A percentile compares a stretch with the other conserved stretches of the same genome.
phyloP scores from a whole-genome alignment of 2,888 invertebrate species.

The Pristionchus mayeri region DNA sequence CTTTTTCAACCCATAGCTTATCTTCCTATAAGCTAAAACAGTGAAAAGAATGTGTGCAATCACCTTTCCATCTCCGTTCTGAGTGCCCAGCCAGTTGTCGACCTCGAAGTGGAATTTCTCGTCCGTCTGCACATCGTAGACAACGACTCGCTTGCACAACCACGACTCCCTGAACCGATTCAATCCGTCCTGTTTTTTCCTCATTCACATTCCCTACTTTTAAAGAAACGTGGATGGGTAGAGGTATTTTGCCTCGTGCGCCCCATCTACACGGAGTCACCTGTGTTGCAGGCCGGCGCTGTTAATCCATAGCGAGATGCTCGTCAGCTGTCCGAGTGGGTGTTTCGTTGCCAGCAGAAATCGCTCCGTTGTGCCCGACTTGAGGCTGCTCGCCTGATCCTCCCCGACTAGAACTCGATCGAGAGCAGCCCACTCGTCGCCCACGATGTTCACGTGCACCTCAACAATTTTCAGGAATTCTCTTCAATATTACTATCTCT shows the following conservation, averaged over 20 bases:
- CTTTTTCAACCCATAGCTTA: too few species aligned
- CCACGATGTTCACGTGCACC: slow-evolving; percentile 62
- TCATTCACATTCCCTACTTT: too few species aligned
- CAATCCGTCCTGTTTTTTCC: too few species aligned
- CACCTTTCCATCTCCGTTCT: slow-evolving; percentile 66
- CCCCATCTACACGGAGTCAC: background rate
- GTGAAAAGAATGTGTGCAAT: too few species aligned
- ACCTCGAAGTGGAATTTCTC: slow-evolving; percentile 62
- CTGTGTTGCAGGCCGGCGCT: slow-evolving; percentile 58
- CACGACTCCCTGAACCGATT: slow-evolving; percentile 59
- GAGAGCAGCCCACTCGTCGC: slow-evolving; percentile 58
- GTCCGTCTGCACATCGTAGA: slow-evolving; percentile 58
- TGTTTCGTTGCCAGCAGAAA: slow-evolving; percentile 63
- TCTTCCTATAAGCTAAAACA: too few species aligned
- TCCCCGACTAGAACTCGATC: slow-evolving; percentile 56
- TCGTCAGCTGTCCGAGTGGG: slow-evolving; percentile 59
- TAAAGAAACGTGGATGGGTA: too few species aligned
- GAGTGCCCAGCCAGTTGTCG: slow-evolving; percentile 65
- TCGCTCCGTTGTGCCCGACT: slow-evolving; percentile 62
- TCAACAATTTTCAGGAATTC: too few species aligned
- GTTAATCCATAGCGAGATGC: slow-evolving; percentile 63
- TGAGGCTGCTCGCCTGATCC: slow-evolving; percentile 56
- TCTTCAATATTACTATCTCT: too few species aligned
- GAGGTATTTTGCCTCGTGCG: background rate
- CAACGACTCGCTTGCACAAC: slow-evolving; percentile 61